Evolutionary conservation across 1,140 invertebrate genomes (phyloP).

Genomic region (Lordiphosa stackelbergi): DNA sequence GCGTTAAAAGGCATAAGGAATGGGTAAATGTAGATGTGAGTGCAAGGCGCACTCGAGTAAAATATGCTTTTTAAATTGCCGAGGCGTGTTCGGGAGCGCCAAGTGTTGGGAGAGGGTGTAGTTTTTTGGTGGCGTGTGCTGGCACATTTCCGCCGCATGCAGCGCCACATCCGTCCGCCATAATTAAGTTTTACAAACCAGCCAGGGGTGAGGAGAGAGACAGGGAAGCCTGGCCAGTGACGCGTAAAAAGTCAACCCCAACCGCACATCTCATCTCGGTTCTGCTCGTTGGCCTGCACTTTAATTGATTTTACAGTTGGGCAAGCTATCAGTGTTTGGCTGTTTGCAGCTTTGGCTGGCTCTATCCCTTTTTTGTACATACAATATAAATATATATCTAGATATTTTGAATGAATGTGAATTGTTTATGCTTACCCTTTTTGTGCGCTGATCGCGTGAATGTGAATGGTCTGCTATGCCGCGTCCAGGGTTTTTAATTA

Average conservation of each 20-base stretch:
- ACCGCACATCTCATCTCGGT: constrained; percentile 6
- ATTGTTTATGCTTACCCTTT: background rate
- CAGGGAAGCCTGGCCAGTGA: constrained; percentile 4
- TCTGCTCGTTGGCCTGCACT: constrained; percentile 40
- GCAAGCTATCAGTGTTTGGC: constrained; percentile 59
- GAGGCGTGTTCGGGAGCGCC: constrained; percentile 56
- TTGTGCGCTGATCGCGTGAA: background rate
- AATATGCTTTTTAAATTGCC: constrained; percentile 70
- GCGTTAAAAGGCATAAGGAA: background rate
- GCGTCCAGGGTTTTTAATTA: constrained; percentile 24
- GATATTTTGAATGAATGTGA: constrained; percentile 4
- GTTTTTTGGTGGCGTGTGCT: constrained; percentile 1
- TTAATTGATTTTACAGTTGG: constrained; percentile 71
- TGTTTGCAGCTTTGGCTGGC: constrained; percentile 44
- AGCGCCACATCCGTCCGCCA: constrained; percentile 66
- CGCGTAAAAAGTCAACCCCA: constrained; percentile 28
- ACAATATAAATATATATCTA: constrained; percentile 1
- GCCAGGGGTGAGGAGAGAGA: background rate
- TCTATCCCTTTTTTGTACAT: constrained; percentile 1
- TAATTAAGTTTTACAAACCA: constrained; percentile 62
- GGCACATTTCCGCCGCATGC: constrained; percentile 57
- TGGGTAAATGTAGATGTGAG: constrained; percentile 14
- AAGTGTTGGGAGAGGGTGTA: constrained; percentile 32
- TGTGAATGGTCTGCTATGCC: background rate
- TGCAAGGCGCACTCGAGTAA: constrained; percentile 45